Base-by-base conservation (phyloP, 2,888 invertebrate genomes). In the Caenorhabditis zanzibari region DNA sequence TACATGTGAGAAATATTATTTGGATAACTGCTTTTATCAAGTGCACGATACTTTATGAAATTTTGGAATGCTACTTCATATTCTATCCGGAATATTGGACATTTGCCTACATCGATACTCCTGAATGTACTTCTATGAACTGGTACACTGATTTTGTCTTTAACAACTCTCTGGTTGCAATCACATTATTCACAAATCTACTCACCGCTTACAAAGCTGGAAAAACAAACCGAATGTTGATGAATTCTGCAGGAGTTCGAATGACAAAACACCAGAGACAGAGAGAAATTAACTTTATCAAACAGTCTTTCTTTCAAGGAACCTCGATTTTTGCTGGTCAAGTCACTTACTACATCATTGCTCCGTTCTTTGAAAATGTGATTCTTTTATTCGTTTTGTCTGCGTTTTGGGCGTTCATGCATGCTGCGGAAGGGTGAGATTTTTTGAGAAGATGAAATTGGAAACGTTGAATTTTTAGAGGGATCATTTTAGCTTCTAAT, bases 401-500 rank as follows among this genome's bases (percentile, higher is more conserved):
- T 28, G 19, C 71, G 0, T 47, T 59, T 2, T 71, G 71, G 71
- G 71, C 59, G 5, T 59, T 56, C 22, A 71, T 71, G 41, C 71
- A 71, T 32, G 56, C 71, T 28, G 26, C 28, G n/a, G 71, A 71
- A 22, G 71, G 71, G 71, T 71, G n/a, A 47, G 32, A 19, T 4
- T n/a, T 2, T 47, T 12, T 22, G 52, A 22, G 14, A 12, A 38
- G 32, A 28, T 22, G 38, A 9, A 59, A 24, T 14, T 14, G 0
- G 0, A 54, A 7, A 22, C 22, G 0, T 38, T 12, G 16, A 1
- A 32, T 56, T 61, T 71, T 49, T 44, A 72, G 72, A 10, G 73
- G 73, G 7, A 73, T 73, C 22, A 73, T 73, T n/a, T 12, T 73
- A n/a, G 52, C 52, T 1, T 73, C 73, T 10, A 73, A 73, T 38